Evolutionary conservation across 2,797 vertebrate genomes (phyloP).

Genomic region (Cryptoprocta ferox): DNA sequence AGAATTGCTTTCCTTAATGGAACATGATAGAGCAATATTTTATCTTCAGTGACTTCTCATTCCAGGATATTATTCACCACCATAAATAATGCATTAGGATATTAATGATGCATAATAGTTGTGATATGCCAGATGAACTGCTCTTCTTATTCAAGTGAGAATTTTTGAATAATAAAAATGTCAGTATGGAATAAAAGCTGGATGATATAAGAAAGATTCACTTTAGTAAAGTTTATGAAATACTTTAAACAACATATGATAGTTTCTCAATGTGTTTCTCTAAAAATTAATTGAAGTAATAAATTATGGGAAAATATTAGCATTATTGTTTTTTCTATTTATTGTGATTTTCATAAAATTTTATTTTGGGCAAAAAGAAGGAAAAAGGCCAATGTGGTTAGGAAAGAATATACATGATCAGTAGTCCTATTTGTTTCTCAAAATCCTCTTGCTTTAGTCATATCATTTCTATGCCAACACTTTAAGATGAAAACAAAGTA

Average conservation of each 20-base stretch:
- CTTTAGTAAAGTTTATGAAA: conserved; percentile 15
- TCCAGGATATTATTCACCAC: conserved; percentile 84
- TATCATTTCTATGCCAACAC: background rate
- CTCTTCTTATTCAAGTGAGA: conserved; percentile 80
- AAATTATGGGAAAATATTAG: background rate
- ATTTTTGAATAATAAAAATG: conserved; percentile 83
- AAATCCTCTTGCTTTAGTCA: background rate
- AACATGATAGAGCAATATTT: conserved; percentile 81
- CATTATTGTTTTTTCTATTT: background rate
- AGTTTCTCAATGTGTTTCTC: background rate
- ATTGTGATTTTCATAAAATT: background rate
- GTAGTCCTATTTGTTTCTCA: background rate
- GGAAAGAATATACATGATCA: background rate
- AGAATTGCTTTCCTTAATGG: conserved; percentile 71
- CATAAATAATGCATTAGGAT: conserved; percentile 85
- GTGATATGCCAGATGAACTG: conserved; percentile 81
- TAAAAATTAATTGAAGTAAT: conserved; percentile 40
- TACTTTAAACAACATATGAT: background rate
- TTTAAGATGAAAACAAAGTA: background rate
- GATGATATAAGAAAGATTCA: conserved; percentile 37
- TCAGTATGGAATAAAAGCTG: conserved; percentile 70
- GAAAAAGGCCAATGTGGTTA: background rate
- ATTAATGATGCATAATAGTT: conserved; percentile 88
- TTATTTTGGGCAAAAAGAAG: background rate
- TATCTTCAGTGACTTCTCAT: conserved; percentile 83